Percentiles rank a stretch among this genome's conserved stretches.
phyloP scores from a whole-genome alignment of 2,888 invertebrate genomes.

The Cylloceria caligata region DNA sequence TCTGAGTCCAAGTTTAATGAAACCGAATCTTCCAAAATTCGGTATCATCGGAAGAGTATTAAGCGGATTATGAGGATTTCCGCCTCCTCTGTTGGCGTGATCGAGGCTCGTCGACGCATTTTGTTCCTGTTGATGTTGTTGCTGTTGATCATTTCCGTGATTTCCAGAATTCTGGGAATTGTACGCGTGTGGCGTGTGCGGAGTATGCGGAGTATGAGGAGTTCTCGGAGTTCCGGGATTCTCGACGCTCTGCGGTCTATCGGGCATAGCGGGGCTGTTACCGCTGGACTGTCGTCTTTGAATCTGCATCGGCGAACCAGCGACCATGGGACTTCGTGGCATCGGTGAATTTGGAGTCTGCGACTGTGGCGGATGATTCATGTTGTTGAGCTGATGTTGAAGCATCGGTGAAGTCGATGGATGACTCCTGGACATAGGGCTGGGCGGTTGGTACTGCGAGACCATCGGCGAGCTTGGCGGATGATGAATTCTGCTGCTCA shows the following conservation, averaged over 20 bases:
- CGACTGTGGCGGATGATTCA: slow-evolving; percentile 84
- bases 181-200: slow-evolving; percentile 74
- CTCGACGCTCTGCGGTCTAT: slow-evolving; percentile 87
- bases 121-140: slow-evolving; percentile 71
- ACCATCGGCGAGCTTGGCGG: slow-evolving; percentile 83
- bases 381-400: slow-evolving; percentile 83
- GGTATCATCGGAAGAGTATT: slow-evolving; percentile 88
- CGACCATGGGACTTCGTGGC: slow-evolving; percentile 86
- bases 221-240: slow-evolving; percentile 86
- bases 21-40: slow-evolving; percentile 87
- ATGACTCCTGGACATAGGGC: slow-evolving; percentile 81
- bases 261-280: slow-evolving; percentile 86
- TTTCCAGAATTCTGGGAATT: slow-evolving; percentile 51
- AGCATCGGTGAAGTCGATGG: slow-evolving; percentile 85
- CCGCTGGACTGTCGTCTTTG: slow-evolving; percentile 86
- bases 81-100: slow-evolving; percentile 84
- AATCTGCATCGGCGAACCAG: slow-evolving; percentile 85
- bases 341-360: slow-evolving; percentile 85
- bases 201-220: slow-evolving; percentile 82
- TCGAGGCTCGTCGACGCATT: slow-evolving; percentile 73
- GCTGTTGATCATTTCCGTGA: slow-evolving; percentile 66
- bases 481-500: slow-evolving; percentile 80
- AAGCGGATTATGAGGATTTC: slow-evolving; percentile 86
- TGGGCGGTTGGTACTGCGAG: slow-evolving; percentile 84
- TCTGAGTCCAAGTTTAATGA: slow-evolving; percentile 87